Evolutionary conservation across 1,140 invertebrate species (phyloP), one percentile per base, ranked within the genome.

Genomic region (Sycophila sp.): DNA sequence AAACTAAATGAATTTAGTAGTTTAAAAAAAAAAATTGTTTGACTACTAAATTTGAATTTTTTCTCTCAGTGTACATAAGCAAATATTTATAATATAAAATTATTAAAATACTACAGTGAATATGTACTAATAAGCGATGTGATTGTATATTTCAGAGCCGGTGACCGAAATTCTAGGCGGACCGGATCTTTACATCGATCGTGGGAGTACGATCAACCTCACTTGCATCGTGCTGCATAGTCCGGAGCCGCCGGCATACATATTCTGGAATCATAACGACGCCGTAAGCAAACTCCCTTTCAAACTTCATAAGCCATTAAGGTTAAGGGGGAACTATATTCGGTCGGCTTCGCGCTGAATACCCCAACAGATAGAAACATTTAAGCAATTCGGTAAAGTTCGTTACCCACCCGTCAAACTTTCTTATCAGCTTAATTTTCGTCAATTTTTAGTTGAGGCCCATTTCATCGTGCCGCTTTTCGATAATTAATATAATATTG

Each of bases 261-360:
- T 97, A 81, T 96, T 95, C 85, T 97, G 94, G 94, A 95, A 95
- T 87, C 94, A 95, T 85, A 94, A 96, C 85, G 91, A 94, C 82
- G 93, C 92, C 79, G 94, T 96, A 87, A 93, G 88, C 87, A 75
- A 51, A 53, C 71, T 60, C 26, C 34, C 19, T 69, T 58, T 59
- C 55, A 59, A 68, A 68, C 55, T 68, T 68, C 55, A 63, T 63
- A 63, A 69, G 68, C 68, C 59, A 69, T 69, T 69, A 69, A 45
- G 4, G 49, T 69, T 62, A 45, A 17, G 17, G 13, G 5, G 11
- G 17, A 47, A 13, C n/a, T 55, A n/a, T 38, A 28, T 58, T 32
- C 53, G 28, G 22, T 56, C 19, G 53, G 36, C 19, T 51, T 26
- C 32, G 26, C 49, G 8, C 28, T 69, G 36, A 55, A 69, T 62